These are phyloP conservation scores for Drosophila demipolita DNA, from an alignment of 2,888 invertebrate species.

Conservation along the genomic window DNA sequence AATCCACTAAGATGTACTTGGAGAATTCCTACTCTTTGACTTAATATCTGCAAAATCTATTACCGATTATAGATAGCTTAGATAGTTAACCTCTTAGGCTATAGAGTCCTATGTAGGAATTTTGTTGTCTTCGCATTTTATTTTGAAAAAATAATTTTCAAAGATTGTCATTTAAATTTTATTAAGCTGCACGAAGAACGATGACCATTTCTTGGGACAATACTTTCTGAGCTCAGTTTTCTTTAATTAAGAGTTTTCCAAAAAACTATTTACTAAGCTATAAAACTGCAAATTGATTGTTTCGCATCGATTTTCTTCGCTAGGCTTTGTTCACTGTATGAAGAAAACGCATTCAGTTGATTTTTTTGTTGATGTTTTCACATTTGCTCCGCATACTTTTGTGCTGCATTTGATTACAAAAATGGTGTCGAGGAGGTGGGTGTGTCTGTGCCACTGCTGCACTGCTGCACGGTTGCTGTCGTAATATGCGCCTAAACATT, in stretches of 20 bases:
- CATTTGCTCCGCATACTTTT: conserved; percentile 65
- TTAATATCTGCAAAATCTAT: background rate
- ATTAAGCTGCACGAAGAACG: background rate
- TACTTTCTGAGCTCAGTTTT: background rate
- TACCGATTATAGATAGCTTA: background rate
- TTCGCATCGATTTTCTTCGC: background rate
- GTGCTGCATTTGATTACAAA: conserved; percentile 78
- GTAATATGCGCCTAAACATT: conserved; percentile 78
- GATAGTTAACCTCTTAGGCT: background rate
- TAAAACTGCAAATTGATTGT: background rate
- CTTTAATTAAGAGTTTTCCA: background rate
- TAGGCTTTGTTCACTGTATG: conserved; percentile 31
- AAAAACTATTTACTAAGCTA: background rate
- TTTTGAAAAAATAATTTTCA: background rate
- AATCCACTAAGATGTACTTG: background rate
- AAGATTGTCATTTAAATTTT: background rate
- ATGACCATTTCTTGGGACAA: background rate
- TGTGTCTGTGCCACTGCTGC: conserved; percentile 10
- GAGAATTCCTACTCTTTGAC: background rate
- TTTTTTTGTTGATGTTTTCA: conserved; percentile 25
- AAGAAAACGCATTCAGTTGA: conserved; percentile 37
- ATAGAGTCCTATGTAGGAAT: background rate
- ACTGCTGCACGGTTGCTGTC: conserved; percentile 12
- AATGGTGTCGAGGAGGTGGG: conserved; percentile 55
- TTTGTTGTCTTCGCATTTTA: background rate